These are phyloP conservation scores for Drosophila suzukii DNA, from an alignment of 1,140 invertebrate genomes.

Conservation along the genomic window DNA sequence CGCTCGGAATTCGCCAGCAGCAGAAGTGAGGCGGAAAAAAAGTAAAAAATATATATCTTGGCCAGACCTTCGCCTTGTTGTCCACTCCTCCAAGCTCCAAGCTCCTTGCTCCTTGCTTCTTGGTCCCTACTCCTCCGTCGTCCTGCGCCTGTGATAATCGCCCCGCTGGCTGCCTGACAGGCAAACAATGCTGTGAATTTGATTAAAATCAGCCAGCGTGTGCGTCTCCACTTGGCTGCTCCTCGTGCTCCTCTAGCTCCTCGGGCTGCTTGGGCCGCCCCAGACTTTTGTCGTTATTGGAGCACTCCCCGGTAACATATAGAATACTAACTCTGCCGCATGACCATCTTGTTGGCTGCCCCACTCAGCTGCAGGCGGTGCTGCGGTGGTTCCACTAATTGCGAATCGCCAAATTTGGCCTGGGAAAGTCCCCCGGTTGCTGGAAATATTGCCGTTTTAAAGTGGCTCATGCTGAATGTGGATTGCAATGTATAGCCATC, in stretches of 20 bases:
- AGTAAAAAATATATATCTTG: conserved; percentile 23
- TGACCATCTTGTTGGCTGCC: conserved; percentile 62
- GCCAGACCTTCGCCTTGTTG: conserved; percentile 54
- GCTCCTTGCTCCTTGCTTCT: not conserved
- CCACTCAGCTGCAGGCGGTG: conserved; percentile 54
- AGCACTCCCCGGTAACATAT: conserved; percentile 20
- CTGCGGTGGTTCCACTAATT: conserved; percentile 74
- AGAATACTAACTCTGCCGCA: conserved; percentile 26
- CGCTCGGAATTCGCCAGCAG: conserved; percentile 76
- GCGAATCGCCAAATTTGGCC: conserved; percentile 70
- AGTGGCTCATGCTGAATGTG: conserved; percentile 7
- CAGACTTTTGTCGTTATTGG: conserved; percentile 50
- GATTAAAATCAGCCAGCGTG: conserved; percentile 83
- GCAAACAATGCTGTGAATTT: conserved; percentile 84
- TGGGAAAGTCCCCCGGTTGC: conserved; percentile 19
- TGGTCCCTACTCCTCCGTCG: conserved; percentile 17
- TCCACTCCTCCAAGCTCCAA: conserved; percentile 33
- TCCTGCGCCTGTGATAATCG: conserved; percentile 78
- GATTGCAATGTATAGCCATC: conserved; percentile 20
- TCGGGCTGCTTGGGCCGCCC: conserved; percentile 53
- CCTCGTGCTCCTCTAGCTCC: conserved; percentile 11
- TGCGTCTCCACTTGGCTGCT: conserved; percentile 64
- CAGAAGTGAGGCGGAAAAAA: conserved; percentile 30
- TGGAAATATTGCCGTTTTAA: conserved; percentile 17
- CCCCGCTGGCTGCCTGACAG: conserved; percentile 71